Conservation (phyloP, 2,797 vertebrate species). For the Gobio occitaniae region DNA sequence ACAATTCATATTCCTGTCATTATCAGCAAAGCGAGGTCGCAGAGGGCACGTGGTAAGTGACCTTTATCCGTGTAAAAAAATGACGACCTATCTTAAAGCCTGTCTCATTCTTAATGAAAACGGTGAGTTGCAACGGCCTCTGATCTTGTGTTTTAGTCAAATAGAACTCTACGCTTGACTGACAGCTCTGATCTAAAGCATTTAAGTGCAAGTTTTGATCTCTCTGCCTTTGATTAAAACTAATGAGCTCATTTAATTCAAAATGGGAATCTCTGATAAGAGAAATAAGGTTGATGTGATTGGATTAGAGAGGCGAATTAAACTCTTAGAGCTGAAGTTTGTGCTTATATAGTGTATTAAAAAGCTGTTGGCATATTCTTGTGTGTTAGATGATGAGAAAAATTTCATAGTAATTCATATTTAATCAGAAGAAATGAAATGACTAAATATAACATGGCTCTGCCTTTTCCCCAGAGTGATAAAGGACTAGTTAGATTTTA, state of each 20-base stretch:
- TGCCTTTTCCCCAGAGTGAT: slow-evolving; percentile 90
- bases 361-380: slow-evolving; percentile 93
- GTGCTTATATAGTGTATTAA: slow-evolving; percentile 94
- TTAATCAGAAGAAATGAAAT: slow-evolving; percentile 96
- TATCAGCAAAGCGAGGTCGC: slow-evolving; percentile 43
- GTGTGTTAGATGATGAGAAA: slow-evolving; percentile 93
- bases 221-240: slow-evolving; percentile 95
- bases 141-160: slow-evolving; percentile 93
- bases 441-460: slow-evolving; percentile 93
- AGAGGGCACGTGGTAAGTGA: slow-evolving; percentile 52
- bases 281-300: slow-evolving; percentile 97
- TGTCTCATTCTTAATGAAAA: slow-evolving; percentile 84
- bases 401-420: slow-evolving; percentile 96
- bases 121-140: slow-evolving; percentile 86
- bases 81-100: slow-evolving; percentile 80
- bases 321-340: slow-evolving; percentile 92
- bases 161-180: slow-evolving; percentile 90
- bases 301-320: slow-evolving; percentile 96
- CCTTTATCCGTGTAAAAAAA: slow-evolving; percentile 57
- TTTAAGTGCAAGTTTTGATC: slow-evolving; percentile 96
- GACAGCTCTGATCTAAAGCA: slow-evolving; percentile 95
- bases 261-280: slow-evolving; percentile 96
- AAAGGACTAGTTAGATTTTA: slow-evolving; percentile 92
- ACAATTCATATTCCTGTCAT: slow-evolving; percentile 58
- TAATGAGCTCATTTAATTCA: slow-evolving; percentile 97